Evolutionary conservation across 2,113 vertebrate genomes (phyloP).

Genomic region (Etia nguti): DNA sequence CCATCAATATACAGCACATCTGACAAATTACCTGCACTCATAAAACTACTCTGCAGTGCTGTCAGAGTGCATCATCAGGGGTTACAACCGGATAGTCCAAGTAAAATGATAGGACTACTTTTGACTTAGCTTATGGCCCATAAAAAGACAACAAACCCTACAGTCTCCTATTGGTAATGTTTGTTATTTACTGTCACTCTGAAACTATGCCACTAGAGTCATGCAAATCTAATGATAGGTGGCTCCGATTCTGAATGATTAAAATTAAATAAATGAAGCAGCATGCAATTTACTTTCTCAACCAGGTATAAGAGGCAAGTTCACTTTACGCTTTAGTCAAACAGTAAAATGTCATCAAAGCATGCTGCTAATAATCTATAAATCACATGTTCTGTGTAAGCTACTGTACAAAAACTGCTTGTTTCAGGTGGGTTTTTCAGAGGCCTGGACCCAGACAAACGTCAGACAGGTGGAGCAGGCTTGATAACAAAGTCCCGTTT

Average conservation of each 20-base stretch:
- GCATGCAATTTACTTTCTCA: neutral
- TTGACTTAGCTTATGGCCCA: fast-evolving
- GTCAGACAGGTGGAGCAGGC: neutral
- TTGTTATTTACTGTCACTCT: neutral
- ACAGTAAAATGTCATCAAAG: neutral
- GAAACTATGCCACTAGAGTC: neutral
- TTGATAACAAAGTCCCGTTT: neutral
- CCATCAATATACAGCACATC: neutral
- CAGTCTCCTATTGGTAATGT: neutral
- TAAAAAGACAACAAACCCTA: neutral
- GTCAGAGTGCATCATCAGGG: neutral
- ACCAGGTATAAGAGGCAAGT: neutral
- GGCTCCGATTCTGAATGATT: neutral
- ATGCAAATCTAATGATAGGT: neutral
- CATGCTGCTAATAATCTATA: neutral
- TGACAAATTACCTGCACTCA: neutral
- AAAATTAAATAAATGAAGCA: neutral
- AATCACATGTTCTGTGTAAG: neutral
- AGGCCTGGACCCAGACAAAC: neutral
- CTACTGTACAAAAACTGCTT: neutral
- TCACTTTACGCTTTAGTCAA: neutral
- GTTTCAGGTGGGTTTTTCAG: neutral
- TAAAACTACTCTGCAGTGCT: neutral
- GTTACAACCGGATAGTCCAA: neutral
- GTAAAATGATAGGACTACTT: no score